phyloP scores from a whole-genome alignment of 2,888 invertebrate species.

The Dryomyza anilis region DNA sequence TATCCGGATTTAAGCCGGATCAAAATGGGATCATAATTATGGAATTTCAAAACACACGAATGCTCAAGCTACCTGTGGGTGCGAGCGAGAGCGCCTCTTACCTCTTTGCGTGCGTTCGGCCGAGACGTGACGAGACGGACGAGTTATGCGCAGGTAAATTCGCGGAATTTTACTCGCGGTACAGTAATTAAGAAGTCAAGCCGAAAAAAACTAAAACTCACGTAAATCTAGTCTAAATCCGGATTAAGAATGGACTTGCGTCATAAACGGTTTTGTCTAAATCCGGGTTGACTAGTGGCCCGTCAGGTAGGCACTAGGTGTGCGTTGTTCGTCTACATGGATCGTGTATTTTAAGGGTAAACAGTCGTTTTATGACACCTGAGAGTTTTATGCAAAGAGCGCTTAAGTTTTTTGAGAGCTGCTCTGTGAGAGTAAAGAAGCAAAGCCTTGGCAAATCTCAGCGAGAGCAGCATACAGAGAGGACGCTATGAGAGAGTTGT shows the following conservation, averaged over 20 bases:
- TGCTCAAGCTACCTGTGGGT: conserved; percentile 11
- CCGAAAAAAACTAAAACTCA: conserved; percentile 42
- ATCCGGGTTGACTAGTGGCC: neutral
- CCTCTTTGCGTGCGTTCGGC: conserved; percentile 10
- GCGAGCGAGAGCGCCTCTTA: conserved; percentile 4
- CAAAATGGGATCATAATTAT: conserved; percentile 50
- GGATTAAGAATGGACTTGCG: conserved; percentile 48
- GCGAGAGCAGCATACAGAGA: too few species aligned
- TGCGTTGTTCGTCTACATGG: too few species aligned
- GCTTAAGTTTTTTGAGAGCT: too few species aligned
- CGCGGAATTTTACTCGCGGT: conserved; percentile 34
- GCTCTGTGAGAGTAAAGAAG: too few species aligned
- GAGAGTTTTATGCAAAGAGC: too few species aligned
- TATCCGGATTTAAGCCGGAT: conserved; percentile 35
- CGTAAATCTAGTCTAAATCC: conserved; percentile 47
- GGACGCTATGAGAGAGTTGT: too few species aligned
- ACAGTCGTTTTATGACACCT: too few species aligned
- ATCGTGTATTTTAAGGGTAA: too few species aligned
- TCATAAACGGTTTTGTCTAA: conserved; percentile 44
- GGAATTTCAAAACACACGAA: conserved; percentile 50
- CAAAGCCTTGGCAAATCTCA: too few species aligned
- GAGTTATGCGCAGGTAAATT: conserved; percentile 23
- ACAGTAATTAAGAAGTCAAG: conserved; percentile 53
- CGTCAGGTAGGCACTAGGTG: too few species aligned
- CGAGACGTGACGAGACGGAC: conserved; percentile 14